These are phyloP conservation scores for Ichneumoninae sp. DNA, from an alignment of 2,888 invertebrate genomes.

Conservation along the genomic window DNA sequence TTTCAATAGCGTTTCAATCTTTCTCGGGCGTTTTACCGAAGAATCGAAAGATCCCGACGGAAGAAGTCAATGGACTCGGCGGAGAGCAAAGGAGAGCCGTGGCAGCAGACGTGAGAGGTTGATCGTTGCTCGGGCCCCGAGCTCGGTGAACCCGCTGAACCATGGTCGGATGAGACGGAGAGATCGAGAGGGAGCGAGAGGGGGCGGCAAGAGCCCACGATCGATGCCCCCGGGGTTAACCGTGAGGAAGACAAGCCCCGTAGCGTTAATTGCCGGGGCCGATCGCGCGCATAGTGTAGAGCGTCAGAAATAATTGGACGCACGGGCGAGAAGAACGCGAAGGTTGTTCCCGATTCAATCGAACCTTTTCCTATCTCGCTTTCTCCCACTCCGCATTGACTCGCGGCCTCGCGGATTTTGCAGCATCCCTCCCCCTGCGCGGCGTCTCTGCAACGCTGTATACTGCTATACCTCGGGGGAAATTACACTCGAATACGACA, in stretches of 20 bases:
- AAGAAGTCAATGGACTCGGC: conserved; percentile 47
- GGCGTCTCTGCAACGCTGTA: conserved; percentile 28
- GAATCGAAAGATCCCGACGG: conserved; percentile 48
- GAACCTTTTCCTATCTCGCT: conserved; percentile 51
- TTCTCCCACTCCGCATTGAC: conserved; percentile 1
- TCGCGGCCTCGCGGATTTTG: conserved; percentile 20
- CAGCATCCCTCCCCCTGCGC: not conserved
- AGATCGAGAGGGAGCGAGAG: conserved; percentile 23
- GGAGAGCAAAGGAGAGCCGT: conserved; percentile 20
- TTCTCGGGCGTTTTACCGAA: conserved; percentile 29
- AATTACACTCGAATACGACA: conserved; percentile 67
- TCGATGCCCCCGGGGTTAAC: conserved; percentile 66
- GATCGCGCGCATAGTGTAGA: conserved; percentile 72
- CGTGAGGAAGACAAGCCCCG: conserved; percentile 67
- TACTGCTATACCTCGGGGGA: conserved; percentile 61
- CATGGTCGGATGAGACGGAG: conserved; percentile 1
- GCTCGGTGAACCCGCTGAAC: conserved; percentile 48
- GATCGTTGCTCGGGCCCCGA: conserved; percentile 49
- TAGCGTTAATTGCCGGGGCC: conserved; percentile 77
- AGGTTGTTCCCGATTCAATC: conserved; percentile 66
- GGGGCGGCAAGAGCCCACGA: conserved; percentile 55
- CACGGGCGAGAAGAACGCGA: conserved; percentile 70
- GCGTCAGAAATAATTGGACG: conserved; percentile 80
- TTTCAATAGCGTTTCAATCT: not conserved
- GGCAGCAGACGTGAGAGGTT: conserved; percentile 46